Evolutionary conservation across 2,888 invertebrate species (phyloP), one percentile per base, ranked within the genome.

Genomic region (Zygaena filipendulae): DNA sequence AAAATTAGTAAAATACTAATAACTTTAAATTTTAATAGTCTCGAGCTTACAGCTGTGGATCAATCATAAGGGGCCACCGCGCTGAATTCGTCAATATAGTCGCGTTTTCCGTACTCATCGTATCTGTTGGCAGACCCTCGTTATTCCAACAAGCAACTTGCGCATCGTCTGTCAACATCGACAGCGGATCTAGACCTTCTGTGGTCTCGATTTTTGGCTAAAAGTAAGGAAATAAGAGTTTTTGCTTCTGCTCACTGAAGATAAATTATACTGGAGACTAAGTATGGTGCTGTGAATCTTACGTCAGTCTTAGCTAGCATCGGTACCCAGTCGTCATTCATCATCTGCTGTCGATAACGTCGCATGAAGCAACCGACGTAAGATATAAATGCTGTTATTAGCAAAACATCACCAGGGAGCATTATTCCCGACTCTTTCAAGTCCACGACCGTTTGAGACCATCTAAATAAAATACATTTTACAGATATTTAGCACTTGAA

Each of bases 101-200:
- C 3, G 96, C 97, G 63, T 97, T 97, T 67, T 97, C 96, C 0
- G 93, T 84, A 4, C 96, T 96, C 95, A 96, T 96, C 26, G 90
- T 82, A 61, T 97, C 97, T 27, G 88, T 90, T 3, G 97, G 97
- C 25, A 97, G 69, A 0, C 90, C 95, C 64, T 95, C 93, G 58
- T 97, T 97, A 59, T 96, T 95, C 97, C 97, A 97, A 29, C 85
- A 82, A 0, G 97, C 97, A 33, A 97, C 87, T 60, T 90, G 88
- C 0, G 96, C 95, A 62, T 95, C 95, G 54, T 97, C 95, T 4
- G 95, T 93, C 39, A 97, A 75, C 74, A 96, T 83, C n/a, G 86
- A 69, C 29, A 97, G 75, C 0, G 92, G 91, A 63, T 97, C 95
- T 29, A 92, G 69, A 9, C 84, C 87, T 36, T 86, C 86, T 0